Base-by-base conservation (phyloP, 1,140 invertebrate genomes). In the Drosophila aff. region DNA sequence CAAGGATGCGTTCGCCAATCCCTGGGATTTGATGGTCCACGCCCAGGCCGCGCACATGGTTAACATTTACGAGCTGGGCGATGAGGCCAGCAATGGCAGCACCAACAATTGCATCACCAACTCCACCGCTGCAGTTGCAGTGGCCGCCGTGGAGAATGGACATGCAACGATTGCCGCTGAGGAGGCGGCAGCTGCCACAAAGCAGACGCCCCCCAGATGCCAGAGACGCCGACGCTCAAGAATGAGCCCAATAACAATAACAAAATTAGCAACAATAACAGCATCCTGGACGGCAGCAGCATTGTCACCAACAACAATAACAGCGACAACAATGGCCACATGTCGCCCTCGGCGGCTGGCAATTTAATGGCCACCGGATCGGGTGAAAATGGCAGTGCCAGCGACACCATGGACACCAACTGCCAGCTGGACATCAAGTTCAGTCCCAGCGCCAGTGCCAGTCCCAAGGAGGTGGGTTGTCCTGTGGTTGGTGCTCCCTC, bases 1-100 rank as follows among this genome's bases (percentile, higher is more conserved):
- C 93, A 96, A 96, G 93, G 96, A 96, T 91, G 95, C 95, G 43
- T 97, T 96, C 92, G 94, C 94, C 67, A 96, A 95, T 81, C 96
- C 96, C 43, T 97, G 96, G 96, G 96, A 97, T 93, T 93, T 97
- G 78, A 96, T 97, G 96, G 96, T 96, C 18, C 96, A 96, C 92
- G 96, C 96, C 66, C 96, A 97, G 87, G 95, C 96, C 28, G 95
- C 96, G 47, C 96, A 97, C 92, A 96, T 96, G 96, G 94, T 96
- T 91, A 96, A 96, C 93, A 96, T 97, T 83, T 97, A 97, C 93
- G 96, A 96, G 93, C 93, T 97, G 69, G 95, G 95, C 69, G 84
- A 92, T 93, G 81, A 93, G 79, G 79, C 68, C 60, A 76, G 66
- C 43, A 62, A 36, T 53, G 13, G 8, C 41, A 73, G 41, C 57